Conservation (phyloP, 2,113 vertebrate genomes). For the Tor tambroides region DNA sequence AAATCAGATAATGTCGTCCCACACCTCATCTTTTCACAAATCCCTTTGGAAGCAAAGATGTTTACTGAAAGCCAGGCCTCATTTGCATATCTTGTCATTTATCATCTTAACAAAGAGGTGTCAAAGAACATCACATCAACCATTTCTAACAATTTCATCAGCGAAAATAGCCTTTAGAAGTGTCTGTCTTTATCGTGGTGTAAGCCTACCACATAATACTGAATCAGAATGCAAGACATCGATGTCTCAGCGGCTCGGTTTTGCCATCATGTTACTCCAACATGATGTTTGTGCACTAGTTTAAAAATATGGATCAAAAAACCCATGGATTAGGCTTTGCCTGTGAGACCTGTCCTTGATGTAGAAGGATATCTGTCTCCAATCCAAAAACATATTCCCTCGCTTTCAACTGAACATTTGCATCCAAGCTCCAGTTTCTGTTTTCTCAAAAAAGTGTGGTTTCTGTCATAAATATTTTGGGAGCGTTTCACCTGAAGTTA, state of each 20-base stretch:
- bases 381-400: too few species aligned
- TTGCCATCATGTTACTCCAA: not conserved
- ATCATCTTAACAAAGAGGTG: slow-evolving; percentile 28
- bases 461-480: too few species aligned
- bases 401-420: too few species aligned
- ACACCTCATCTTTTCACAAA: slow-evolving; percentile 21
- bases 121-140: slow-evolving; percentile 26
- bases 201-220: not conserved
- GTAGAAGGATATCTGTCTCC: too few species aligned
- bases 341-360: too few species aligned
- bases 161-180: not conserved
- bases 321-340: too few species aligned
- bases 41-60: slow-evolving; percentile 18
- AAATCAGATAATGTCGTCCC: slow-evolving; percentile 8
- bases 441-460: too few species aligned
- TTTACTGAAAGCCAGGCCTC: slow-evolving; percentile 18
- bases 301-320: too few species aligned
- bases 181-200: not conserved
- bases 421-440: too few species aligned
- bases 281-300: too few species aligned
- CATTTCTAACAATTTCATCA: slow-evolving; percentile 33
- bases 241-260: not conserved
- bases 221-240: not conserved
- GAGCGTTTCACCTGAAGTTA: too few species aligned
- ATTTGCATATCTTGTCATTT: slow-evolving; percentile 38